A percentile compares a stretch with the other conserved stretches of the same genome.
Evolutionary conservation across 2,888 invertebrate genomes (phyloP).

Genomic region (Tiliacea aurago): DNA sequence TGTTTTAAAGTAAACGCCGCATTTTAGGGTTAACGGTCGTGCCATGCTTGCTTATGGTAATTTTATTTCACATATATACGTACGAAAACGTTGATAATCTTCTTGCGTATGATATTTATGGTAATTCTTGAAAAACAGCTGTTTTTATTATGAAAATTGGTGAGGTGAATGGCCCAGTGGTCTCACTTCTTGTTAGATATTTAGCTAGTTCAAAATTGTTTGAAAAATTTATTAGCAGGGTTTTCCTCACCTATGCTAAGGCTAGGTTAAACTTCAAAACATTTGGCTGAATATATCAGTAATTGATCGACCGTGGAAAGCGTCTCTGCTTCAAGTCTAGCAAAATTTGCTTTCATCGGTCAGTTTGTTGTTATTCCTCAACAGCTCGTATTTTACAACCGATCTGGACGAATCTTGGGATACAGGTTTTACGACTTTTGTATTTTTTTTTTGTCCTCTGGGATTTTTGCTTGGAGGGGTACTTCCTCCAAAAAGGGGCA

Average conservation of each 20-base stretch:
- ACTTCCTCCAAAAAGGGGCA: too few species aligned
- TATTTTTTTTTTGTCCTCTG: too few species aligned
- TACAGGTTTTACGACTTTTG: too few species aligned
- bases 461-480: too few species aligned
- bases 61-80: conserved; percentile 46
- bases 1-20: conserved; percentile 63
- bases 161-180: conserved; percentile 1
- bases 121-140: conserved; percentile 35
- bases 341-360: too few species aligned
- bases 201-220: background rate
- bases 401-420: too few species aligned
- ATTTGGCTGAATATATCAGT: background rate
- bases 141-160: conserved; percentile 14
- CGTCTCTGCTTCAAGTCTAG: too few species aligned
- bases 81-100: conserved; percentile 34
- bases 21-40: conserved; percentile 62
- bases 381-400: too few species aligned
- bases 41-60: conserved; percentile 53
- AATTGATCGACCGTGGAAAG: background rate
- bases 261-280: background rate
- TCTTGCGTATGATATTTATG: conserved; percentile 29
- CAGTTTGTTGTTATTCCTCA: too few species aligned
- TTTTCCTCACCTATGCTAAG: background rate
- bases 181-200: background rate
- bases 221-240: background rate